A percentile compares a stretch with the other conserved stretches of the same genome.
Evolutionary conservation across 37 sponge, comb jelly and placozoan species (phyloP).

Genomic region (Geodia barretti): DNA sequence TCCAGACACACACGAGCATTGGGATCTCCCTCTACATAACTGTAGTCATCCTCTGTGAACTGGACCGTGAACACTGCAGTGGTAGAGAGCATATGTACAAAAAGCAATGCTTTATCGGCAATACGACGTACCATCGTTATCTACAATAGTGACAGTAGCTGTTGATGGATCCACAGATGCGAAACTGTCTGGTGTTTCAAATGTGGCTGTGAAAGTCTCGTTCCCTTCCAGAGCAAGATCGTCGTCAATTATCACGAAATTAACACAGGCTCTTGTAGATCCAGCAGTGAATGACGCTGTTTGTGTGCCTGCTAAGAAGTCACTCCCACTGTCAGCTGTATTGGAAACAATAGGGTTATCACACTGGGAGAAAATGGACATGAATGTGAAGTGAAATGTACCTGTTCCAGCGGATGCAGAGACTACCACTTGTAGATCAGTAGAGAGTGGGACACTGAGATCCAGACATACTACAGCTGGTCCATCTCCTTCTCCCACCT

Average conservation of each 20-base stretch:
- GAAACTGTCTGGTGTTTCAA: background rate
- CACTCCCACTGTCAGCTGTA: background rate
- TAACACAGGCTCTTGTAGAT: background rate
- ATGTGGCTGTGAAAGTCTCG: conserved; percentile 18
- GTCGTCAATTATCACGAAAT: conserved; percentile 36
- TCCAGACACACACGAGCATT: background rate
- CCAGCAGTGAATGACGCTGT: conserved; percentile 20
- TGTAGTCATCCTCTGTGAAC: background rate
- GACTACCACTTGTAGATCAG: background rate
- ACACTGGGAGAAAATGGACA: background rate
- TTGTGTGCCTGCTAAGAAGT: background rate
- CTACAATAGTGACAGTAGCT: conserved; percentile 33
- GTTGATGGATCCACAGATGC: background rate
- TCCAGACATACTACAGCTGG: background rate
- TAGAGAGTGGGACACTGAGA: background rate
- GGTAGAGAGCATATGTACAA: background rate
- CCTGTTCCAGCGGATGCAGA: background rate
- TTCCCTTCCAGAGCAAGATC: conserved; percentile 11
- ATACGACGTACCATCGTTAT: conserved; percentile 38
- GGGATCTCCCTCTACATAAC: background rate
- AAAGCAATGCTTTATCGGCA: background rate
- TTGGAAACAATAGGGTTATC: too few relatives aligned
- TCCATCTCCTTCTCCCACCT: background rate
- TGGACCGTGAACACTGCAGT: background rate
- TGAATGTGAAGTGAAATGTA: background rate